Evolutionary conservation across 2,888 invertebrate genomes (phyloP), one percentile per base, ranked within the genome.

Genomic region (Eudemis profundana): DNA sequence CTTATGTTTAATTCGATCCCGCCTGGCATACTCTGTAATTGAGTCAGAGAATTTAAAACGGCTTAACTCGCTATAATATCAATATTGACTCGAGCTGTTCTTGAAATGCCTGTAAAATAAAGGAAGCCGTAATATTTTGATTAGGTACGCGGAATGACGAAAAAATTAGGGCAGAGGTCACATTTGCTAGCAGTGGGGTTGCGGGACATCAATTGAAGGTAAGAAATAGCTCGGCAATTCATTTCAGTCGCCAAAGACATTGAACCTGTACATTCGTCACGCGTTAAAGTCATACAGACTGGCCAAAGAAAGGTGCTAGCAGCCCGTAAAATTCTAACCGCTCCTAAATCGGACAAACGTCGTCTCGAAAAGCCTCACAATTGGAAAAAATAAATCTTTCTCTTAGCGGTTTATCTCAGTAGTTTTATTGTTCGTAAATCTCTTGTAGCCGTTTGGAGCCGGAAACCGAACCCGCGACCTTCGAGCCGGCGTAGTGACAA

Each of bases 401-500:
- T 59, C 63, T 33, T 63, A 64, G 64, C 57, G 64, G 64, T 64
- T 64, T 64, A 64, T 64, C 64, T 64, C 57, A 51, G 57, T 64
- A 64, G 64, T 64, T 64, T 64, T 64, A 64, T 59, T 64, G 64
- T 64, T 64, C 64, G 64, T 59, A 64, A 64, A 64, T 50, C 64
- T 57, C 57, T 59, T 59, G 64, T 59, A 64, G 57, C 57, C 57
- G 64, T 50, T 59, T 27, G 36, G 64, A 44, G 57, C 33, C 36
- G 27, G 57, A 27, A 42, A 14, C 42, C 19, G 50, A 59, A 51
- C 50, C 64, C 44, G 14, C 36, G 50, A 59, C 64, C 64, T 59
- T 59, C 33, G 17, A 23, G n/a, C 57, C 27, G 44, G 23, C 21
- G 36, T 23, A 44, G 42, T 14, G 12, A 44, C 5, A 38, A 50